Evolutionary conservation across 2,888 invertebrate genomes (phyloP), one percentile per base, ranked within the genome.

Genomic region (Unio delphinus): DNA sequence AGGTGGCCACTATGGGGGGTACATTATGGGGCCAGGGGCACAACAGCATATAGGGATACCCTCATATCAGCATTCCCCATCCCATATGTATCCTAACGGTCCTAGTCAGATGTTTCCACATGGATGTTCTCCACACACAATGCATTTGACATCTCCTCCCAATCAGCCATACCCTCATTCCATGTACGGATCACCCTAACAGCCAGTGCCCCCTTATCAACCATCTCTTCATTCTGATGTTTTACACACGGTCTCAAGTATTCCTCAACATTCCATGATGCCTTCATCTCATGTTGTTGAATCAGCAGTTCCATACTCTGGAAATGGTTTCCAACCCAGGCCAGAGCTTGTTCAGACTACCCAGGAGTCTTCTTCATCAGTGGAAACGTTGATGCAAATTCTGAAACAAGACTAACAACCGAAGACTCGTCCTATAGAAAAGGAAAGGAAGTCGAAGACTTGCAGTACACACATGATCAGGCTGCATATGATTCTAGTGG

Each of bases 1-100:
- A 17, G 62, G 72, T n/a, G 71, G 71, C 59, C 75, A 78, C 63
- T 79, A 75, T 68, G 75, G 75, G n/a, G 75, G 77, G 64, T 77
- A 77, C 61, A 72, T 76, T 23, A 68, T 76, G 74, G 76, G 71
- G 17, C 74, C 73, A n/a, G 58, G 59, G 34, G 61, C 69, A 15
- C 69, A 67, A 65, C 74, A 73, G 30, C 67, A 67, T 59, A 63
- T 75, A 20, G 70, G 76, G n/a, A 70, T 75, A 1, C 81, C 81
- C 3, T 69, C 70, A 26, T 64, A 72, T 4, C 76, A 76, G 61
- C 76, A 73, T 6, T 74, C 59, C 55, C 67, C 74, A 17, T 56
- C 62, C 15, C 45, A 45, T 45, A 71, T 74, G 23, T 74, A 77
- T 61, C 54, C 69, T 15, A 45, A 15, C 15, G 45, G 45, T 15